Percentiles rank a stretch among this genome's conserved stretches.
phyloP scores from a whole-genome alignment of 2,797 vertebrate species.

The Tokudaia tokunoshimensis region DNA sequence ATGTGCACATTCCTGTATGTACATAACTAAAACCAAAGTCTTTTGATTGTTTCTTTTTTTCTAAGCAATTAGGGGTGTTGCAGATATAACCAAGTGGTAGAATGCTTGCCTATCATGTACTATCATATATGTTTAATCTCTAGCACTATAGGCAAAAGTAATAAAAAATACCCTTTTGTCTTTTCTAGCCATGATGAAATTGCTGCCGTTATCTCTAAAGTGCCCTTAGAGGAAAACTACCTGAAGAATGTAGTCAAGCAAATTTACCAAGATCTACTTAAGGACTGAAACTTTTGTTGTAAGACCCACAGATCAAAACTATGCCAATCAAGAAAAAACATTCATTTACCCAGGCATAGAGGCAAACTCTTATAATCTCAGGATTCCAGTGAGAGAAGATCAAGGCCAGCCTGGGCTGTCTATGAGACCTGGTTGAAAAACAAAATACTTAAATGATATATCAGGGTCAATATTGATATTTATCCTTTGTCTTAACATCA shows the following conservation, averaged over 20 bases:
- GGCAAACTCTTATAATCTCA: background rate
- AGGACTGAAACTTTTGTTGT: slow-evolving; percentile 52
- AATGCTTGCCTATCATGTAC: background rate
- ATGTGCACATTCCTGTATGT: background rate
- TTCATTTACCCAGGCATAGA: background rate
- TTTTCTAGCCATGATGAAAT: slow-evolving; percentile 86
- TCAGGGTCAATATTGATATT: slow-evolving; percentile 24
- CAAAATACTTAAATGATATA: background rate
- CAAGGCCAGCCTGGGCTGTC: background rate
- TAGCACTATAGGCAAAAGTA: slow-evolving; percentile 1
- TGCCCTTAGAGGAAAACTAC: slow-evolving; percentile 86
- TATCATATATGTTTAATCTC: background rate
- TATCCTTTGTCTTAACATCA: slow-evolving; percentile 53
- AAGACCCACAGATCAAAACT: background rate
- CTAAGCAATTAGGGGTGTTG: background rate
- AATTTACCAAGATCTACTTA: slow-evolving; percentile 85
- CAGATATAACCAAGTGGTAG: background rate
- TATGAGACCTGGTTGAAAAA: background rate
- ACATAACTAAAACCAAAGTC: background rate
- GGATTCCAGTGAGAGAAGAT: background rate
- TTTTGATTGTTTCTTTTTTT: background rate
- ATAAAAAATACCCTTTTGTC: slow-evolving; percentile 72
- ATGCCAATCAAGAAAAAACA: slow-evolving; percentile 1
- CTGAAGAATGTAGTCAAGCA: slow-evolving; percentile 86
- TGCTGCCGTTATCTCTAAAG: slow-evolving; percentile 82